phyloP scores from a whole-genome alignment of 2,797 vertebrate genomes.

The Cichlasoma orientale region DNA sequence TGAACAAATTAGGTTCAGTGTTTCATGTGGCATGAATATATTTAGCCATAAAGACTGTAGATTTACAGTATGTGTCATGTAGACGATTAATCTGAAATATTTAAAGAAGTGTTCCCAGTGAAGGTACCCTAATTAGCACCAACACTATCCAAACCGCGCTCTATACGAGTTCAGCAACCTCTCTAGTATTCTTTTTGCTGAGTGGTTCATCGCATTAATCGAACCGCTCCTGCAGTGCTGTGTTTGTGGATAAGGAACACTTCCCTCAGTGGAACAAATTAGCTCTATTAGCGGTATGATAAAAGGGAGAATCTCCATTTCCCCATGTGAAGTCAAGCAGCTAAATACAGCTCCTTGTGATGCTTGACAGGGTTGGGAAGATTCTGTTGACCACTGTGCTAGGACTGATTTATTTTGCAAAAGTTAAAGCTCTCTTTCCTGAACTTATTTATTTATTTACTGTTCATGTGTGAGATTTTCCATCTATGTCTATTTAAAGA shows the following conservation, averaged over 20 bases:
- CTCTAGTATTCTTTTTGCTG: slow-evolving; percentile 60
- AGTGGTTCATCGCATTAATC: slow-evolving; percentile 62
- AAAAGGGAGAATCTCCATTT: slow-evolving; percentile 65
- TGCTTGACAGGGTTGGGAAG: slow-evolving; percentile 15
- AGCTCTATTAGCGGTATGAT: slow-evolving; percentile 70
- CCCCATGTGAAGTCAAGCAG: slow-evolving; percentile 54
- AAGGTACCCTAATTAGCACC: slow-evolving; percentile 66
- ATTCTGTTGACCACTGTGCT: slow-evolving; percentile 44
- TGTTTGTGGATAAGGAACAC: slow-evolving; percentile 68
- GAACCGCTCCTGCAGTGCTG: slow-evolving; percentile 62
- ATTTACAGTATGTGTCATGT: slow-evolving; percentile 40
- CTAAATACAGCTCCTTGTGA: slow-evolving; percentile 45
- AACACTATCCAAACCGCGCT: slow-evolving; percentile 48
- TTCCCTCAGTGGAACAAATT: slow-evolving; percentile 77
- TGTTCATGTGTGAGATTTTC: slow-evolving; percentile 49
- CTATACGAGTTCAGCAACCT: slow-evolving; percentile 46
- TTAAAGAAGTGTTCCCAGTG: slow-evolving; percentile 36
- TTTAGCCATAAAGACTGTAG: slow-evolving; percentile 35
- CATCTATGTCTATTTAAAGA: slow-evolving; percentile 68
- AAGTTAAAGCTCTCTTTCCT: slow-evolving; percentile 4
- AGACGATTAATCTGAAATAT: slow-evolving; percentile 58
- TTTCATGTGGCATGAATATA: slow-evolving; percentile 47
- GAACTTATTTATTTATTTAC: slow-evolving; percentile 3
- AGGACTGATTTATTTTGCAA: slow-evolving; percentile 27
- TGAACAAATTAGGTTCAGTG: slow-evolving; percentile 15